Evolutionary conservation across 2,797 vertebrate genomes (phyloP).

Genomic region (Limosa lapponica): DNA sequence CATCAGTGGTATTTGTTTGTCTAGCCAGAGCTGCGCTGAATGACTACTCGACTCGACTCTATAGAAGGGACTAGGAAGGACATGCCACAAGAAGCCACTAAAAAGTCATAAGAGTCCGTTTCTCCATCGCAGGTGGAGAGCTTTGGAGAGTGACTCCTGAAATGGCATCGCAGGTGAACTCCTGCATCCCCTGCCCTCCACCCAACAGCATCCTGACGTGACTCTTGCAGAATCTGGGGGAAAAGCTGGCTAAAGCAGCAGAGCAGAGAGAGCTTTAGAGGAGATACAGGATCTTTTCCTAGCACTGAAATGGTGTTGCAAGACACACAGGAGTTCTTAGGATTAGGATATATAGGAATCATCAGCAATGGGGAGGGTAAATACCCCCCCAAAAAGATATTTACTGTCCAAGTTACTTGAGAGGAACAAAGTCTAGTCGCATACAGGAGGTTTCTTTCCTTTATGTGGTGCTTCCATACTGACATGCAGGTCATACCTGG

Average conservation of each 20-base stretch:
- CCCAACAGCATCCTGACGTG: not conserved
- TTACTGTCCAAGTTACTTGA: not conserved
- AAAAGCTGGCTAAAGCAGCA: not conserved
- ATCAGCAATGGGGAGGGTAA: not conserved
- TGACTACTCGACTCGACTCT: not conserved
- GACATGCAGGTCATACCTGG: not conserved
- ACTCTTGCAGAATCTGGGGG: not conserved
- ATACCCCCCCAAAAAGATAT: accelerated
- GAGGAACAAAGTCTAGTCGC: not conserved
- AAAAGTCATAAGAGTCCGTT: not conserved
- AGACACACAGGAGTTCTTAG: not conserved
- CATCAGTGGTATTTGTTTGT: not conserved
- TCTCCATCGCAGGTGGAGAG: not conserved
- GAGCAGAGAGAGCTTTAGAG: not conserved
- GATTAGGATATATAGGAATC: not conserved
- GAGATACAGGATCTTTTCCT: not conserved
- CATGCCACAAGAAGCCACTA: not conserved
- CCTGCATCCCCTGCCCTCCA: not conserved
- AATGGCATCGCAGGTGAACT: too few relatives aligned
- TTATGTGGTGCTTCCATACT: not conserved
- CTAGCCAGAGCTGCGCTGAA: not conserved
- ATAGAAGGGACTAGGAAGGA: not conserved
- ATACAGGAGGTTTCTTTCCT: not conserved
- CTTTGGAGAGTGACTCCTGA: not conserved
- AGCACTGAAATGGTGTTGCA: not conserved